phyloP scores from a whole-genome alignment of 2,113 vertebrate species.

The Actenoides lindsayi region DNA sequence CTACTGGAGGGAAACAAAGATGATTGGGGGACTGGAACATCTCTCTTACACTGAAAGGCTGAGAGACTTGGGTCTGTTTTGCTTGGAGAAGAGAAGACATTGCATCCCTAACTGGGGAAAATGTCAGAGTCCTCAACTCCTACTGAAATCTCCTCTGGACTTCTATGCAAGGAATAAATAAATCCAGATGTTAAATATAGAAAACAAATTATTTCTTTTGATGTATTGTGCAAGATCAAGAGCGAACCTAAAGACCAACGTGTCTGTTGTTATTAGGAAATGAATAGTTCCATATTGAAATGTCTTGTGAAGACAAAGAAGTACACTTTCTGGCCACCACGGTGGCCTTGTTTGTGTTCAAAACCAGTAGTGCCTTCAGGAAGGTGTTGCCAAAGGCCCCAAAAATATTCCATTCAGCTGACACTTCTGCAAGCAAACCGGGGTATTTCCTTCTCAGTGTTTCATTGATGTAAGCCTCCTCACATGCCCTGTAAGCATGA shows the following conservation, averaged over 20 bases:
- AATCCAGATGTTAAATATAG: not conserved
- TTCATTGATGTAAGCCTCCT: not conserved
- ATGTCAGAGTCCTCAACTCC: not conserved
- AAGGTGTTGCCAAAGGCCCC: not conserved
- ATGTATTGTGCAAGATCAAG: not conserved
- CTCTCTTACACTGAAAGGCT: too few species aligned
- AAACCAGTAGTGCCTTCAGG: not conserved
- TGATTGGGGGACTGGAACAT: too few species aligned
- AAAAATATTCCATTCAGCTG: not conserved
- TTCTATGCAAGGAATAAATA: not conserved
- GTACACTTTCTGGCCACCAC: not conserved
- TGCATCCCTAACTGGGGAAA: not conserved
- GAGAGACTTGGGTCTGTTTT: too few species aligned
- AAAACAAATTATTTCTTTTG: not conserved
- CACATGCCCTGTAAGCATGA: not conserved
- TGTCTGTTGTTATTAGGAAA: not conserved
- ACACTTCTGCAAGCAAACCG: not conserved
- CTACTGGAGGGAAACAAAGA: too few species aligned
- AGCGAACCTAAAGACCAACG: not conserved
- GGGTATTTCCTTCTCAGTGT: not conserved
- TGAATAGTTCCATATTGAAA: not conserved
- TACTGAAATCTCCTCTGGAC: not conserved
- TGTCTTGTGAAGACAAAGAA: not conserved
- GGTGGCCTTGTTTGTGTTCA: not conserved
- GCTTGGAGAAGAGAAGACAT: too few species aligned